A percentile compares a stretch with the other conserved stretches of the same genome.
Conservation (phyloP, 2,888 invertebrate species). For the Andrena trimmerana region DNA sequence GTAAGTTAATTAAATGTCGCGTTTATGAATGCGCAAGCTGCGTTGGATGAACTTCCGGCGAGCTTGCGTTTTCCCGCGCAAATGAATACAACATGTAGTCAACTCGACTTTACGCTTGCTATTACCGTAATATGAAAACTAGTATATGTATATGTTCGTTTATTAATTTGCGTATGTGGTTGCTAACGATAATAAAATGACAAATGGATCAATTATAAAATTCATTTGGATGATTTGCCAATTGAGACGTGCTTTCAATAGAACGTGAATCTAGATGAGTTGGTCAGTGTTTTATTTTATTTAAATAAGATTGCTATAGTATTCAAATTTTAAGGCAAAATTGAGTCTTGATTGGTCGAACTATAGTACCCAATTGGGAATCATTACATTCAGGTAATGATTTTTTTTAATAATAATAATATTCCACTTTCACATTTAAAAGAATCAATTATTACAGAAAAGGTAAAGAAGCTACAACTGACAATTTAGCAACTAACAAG, state of each 20-base stretch:
- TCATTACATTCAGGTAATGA: too few species aligned
- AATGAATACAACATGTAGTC: constrained; percentile 7
- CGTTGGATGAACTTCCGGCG: not conserved
- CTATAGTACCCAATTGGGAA: too few species aligned
- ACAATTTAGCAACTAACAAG: too few species aligned
- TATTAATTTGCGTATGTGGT: not conserved
- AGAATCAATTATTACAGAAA: too few species aligned
- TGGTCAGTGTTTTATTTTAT: not conserved
- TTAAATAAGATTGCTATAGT: not conserved
- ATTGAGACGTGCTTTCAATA: not conserved
- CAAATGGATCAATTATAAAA: not conserved
- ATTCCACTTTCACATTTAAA: too few species aligned
- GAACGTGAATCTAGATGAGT: not conserved
- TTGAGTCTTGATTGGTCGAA: too few species aligned
- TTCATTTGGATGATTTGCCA: not conserved
- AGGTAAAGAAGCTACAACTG: too few species aligned
- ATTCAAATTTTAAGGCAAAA: too few species aligned
- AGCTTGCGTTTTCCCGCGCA: not conserved
- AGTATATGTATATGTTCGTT: not conserved
- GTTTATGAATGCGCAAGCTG: constrained; percentile 7
- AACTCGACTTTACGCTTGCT: not conserved
- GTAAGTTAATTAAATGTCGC: constrained; percentile 33
- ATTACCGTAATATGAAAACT: not conserved
- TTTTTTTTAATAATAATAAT: too few species aligned
- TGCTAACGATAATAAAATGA: not conserved